phyloP scores from a whole-genome alignment of 2,797 vertebrate genomes.

The Gymnodraco acuticeps region DNA sequence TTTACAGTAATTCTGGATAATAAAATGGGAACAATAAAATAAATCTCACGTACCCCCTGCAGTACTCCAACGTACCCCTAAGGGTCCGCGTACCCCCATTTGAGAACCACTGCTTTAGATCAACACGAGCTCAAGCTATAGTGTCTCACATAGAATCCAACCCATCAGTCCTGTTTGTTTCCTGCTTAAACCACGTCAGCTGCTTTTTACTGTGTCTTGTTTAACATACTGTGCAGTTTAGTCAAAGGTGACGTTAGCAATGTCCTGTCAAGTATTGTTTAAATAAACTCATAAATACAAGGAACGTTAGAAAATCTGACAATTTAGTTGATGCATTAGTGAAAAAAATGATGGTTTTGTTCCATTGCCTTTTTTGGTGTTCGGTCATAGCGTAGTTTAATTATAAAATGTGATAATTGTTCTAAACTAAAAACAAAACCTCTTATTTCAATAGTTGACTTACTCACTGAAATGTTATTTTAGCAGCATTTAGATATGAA shows the following conservation, averaged over 20 bases:
- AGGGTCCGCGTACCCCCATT: too few relatives aligned
- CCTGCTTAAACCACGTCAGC: background rate
- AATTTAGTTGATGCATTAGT: background rate
- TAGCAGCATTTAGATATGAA: too few relatives aligned
- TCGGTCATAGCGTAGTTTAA: too few relatives aligned
- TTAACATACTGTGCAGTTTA: background rate
- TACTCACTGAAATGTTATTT: too few relatives aligned
- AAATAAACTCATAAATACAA: background rate
- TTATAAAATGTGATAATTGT: too few relatives aligned
- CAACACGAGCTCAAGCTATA: slow-evolving; percentile 17
- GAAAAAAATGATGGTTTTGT: background rate
- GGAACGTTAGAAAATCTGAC: background rate
- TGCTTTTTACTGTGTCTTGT: background rate
- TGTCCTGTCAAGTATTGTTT: background rate
- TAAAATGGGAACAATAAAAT: too few relatives aligned
- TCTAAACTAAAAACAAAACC: too few relatives aligned
- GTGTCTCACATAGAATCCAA: background rate
- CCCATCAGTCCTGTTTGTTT: background rate
- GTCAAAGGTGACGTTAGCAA: background rate
- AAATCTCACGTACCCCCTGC: too few relatives aligned
- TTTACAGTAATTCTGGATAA: too few relatives aligned
- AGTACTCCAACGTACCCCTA: too few relatives aligned
- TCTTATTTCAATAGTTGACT: too few relatives aligned
- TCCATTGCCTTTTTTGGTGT: too few relatives aligned
- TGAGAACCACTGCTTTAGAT: background rate